phyloP scores from a whole-genome alignment of 2,113 vertebrate genomes.

The Tachysurus vachellii region DNA sequence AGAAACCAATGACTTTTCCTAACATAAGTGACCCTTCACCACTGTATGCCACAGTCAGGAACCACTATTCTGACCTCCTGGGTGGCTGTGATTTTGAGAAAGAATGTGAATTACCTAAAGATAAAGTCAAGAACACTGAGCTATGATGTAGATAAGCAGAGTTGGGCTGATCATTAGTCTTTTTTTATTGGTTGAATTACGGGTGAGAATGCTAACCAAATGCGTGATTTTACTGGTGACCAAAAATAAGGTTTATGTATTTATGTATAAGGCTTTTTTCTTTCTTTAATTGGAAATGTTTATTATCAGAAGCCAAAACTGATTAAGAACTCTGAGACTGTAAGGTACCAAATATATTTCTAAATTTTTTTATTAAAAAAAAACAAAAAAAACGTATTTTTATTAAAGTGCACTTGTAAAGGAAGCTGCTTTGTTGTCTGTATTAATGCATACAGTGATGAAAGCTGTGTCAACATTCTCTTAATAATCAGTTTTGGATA shows the following conservation, averaged over 20 bases:
- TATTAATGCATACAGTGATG: background rate
- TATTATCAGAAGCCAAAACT: background rate
- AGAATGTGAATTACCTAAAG: slow-evolving; percentile 74
- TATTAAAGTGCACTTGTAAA: background rate
- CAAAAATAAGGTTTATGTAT: background rate
- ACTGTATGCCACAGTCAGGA: slow-evolving; percentile 78
- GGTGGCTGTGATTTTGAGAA: slow-evolving; percentile 76
- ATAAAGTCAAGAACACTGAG: slow-evolving; percentile 59
- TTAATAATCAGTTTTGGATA: background rate
- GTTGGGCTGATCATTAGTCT: background rate
- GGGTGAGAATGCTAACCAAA: slow-evolving; percentile 6
- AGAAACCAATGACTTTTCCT: slow-evolving; percentile 77
- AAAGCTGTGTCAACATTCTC: background rate
- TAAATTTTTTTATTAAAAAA: too few relatives aligned
- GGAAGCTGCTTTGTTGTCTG: background rate
- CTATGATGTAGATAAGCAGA: slow-evolving; percentile 53
- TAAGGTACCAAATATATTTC: slow-evolving; percentile 21
- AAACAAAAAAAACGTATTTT: too few relatives aligned
- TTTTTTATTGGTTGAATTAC: slow-evolving; percentile 11
- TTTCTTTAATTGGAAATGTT: background rate
- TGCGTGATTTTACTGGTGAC: background rate
- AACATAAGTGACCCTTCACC: slow-evolving; percentile 74
- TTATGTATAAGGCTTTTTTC: background rate
- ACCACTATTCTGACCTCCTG: slow-evolving; percentile 81
- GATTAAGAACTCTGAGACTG: slow-evolving; percentile 1